Percentiles rank a stretch among this genome's conserved stretches.
Conservation (phyloP, 1,140 invertebrate genomes). For the Drosophila seguyi region DNA sequence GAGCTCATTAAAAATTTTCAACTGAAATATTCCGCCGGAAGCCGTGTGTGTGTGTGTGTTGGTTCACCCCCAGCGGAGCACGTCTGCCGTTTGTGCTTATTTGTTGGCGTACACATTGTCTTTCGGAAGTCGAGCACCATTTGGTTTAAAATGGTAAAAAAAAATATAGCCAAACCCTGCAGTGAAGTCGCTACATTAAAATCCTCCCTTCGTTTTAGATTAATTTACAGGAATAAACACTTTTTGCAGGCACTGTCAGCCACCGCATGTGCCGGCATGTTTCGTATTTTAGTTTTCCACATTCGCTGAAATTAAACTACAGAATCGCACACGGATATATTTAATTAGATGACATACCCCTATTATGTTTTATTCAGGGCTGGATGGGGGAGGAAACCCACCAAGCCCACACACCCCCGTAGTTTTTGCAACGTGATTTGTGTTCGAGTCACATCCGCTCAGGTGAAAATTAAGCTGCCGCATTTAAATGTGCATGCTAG, state of each 20-base stretch:
- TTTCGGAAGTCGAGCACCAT: conserved; percentile 18
- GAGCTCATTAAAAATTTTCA: conserved; percentile 83
- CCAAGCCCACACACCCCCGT: background rate
- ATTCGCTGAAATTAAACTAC: conserved; percentile 72
- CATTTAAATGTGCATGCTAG: conserved; percentile 47
- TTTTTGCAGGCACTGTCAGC: conserved; percentile 26
- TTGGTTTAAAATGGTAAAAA: conserved; percentile 2
- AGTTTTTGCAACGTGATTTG: conserved; percentile 55
- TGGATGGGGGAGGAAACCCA: background rate
- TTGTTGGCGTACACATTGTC: conserved; percentile 50
- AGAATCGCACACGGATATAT: conserved; percentile 70
- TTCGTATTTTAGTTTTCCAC: conserved; percentile 68
- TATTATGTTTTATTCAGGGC: conserved; percentile 62
- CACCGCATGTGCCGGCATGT: conserved; percentile 19
- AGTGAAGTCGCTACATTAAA: background rate
- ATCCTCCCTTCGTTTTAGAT: background rate
- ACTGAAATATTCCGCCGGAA: conserved; percentile 82
- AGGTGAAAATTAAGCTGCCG: conserved; percentile 54
- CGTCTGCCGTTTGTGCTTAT: conserved; percentile 36
- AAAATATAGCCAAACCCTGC: background rate
- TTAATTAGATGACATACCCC: conserved; percentile 73
- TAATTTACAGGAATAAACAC: conserved; percentile 19
- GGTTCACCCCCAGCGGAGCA: conserved; percentile 30
- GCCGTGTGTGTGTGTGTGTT: conserved; percentile 36
- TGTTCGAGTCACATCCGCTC: conserved; percentile 52